These are phyloP conservation scores for Panopea generosa DNA, from an alignment of 2,888 invertebrate species.

Conservation along the genomic window DNA sequence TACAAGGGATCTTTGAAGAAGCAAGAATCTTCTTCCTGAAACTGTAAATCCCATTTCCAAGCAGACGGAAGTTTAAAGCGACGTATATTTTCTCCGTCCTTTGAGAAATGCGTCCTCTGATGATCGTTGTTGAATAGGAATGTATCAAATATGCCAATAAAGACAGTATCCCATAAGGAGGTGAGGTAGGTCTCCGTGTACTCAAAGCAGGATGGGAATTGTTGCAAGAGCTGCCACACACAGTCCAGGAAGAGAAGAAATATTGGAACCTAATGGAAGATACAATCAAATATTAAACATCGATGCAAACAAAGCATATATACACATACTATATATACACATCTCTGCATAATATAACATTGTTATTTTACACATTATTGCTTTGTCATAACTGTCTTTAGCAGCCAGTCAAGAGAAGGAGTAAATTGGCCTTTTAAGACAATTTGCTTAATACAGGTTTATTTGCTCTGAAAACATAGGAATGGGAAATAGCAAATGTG, in stretches of 20 bases:
- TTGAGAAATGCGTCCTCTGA: slow-evolving; percentile 89
- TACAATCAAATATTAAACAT: no score
- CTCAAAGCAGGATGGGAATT: slow-evolving; percentile 95
- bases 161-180: slow-evolving; percentile 95
- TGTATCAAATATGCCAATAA: slow-evolving; percentile 95
- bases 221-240: slow-evolving; percentile 95
- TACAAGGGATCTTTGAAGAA: slow-evolving; percentile 94
- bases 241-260: slow-evolving; percentile 97
- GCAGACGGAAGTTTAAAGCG: slow-evolving; percentile 85
- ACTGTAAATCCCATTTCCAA: slow-evolving; percentile 97
- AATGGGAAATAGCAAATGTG: no score
- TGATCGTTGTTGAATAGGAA: slow-evolving; percentile 95
- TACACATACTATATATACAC: no score
- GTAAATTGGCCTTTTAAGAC: no score
- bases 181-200: slow-evolving; percentile 97
- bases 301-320: slow-evolving; percentile 71
- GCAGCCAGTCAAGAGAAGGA: no score
- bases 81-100: slow-evolving; percentile 64
- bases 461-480: no score
- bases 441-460: no score
- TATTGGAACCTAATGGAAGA: slow-evolving; percentile 94
- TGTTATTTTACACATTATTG: no score
- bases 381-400: no score
- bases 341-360: no score
- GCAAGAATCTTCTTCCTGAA: slow-evolving; percentile 91